phyloP scores from a whole-genome alignment of 2,888 invertebrate genomes.

The Gastrophysa polygoni region DNA sequence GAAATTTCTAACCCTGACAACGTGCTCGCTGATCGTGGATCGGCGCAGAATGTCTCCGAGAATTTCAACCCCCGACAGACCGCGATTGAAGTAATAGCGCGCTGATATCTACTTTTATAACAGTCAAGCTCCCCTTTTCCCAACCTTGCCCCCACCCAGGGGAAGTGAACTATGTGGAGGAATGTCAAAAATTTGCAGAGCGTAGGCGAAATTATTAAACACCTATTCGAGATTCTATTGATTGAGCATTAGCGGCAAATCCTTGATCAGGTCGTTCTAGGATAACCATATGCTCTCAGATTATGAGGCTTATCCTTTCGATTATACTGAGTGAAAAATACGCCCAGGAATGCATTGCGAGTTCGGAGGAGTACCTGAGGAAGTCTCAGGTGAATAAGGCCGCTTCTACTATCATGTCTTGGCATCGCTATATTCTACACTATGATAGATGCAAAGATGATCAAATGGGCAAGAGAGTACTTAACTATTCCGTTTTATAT shows the following conservation, averaged over 20 bases:
- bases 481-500: no score
- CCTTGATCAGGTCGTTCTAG: not conserved
- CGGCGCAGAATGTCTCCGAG: not conserved
- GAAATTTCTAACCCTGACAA: not conserved
- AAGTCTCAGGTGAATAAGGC: no score
- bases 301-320: not conserved
- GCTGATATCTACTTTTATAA: conserved; percentile 24
- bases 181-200: not conserved
- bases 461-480: no score
- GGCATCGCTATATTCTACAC: no score
- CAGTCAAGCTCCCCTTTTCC: conserved; percentile 19
- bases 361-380: no score
- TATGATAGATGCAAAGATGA: no score
- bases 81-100: conserved; percentile 22
- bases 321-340: not conserved
- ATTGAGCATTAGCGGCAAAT: not conserved
- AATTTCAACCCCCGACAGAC: conserved; percentile 11
- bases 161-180: not conserved
- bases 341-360: no score
- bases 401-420: no score
- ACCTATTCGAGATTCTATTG: not conserved
- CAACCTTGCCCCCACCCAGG: conserved; percentile 13
- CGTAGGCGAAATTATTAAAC: not conserved
- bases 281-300: not conserved
- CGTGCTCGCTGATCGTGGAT: not conserved